A percentile compares a stretch with the other conserved stretches of the same genome.
Evolutionary conservation across 2,797 vertebrate genomes (phyloP).

Genomic region (Pelobates cultripes): DNA sequence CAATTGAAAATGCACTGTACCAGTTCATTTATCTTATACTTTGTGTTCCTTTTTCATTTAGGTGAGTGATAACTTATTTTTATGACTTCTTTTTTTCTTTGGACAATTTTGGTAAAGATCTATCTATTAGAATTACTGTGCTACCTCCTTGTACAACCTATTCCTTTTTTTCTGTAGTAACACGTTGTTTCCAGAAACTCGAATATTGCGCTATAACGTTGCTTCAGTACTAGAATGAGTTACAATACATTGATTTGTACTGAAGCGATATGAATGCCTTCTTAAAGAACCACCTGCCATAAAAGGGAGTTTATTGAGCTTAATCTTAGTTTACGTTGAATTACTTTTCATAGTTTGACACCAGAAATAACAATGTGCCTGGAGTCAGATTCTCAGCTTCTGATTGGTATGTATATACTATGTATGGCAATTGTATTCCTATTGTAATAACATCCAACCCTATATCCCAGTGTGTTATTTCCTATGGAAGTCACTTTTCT

Average conservation of each 20-base stretch:
- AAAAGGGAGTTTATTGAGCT: background rate
- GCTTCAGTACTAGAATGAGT: slow-evolving; percentile 25
- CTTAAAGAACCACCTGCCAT: slow-evolving; percentile 18
- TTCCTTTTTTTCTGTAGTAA: slow-evolving; percentile 2
- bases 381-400: slow-evolving; percentile 53
- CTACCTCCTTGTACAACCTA: slow-evolving; percentile 59
- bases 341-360: slow-evolving; percentile 35
- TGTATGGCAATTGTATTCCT: slow-evolving; percentile 54
- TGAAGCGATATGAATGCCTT: slow-evolving; percentile 35
- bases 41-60: slow-evolving; percentile 66
- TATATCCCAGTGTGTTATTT: slow-evolving; percentile 51
- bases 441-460: slow-evolving; percentile 39
- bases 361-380: slow-evolving; percentile 52
- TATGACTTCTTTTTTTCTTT: slow-evolving; percentile 59
- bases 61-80: slow-evolving; percentile 76
- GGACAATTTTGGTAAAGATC: background rate
- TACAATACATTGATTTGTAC: slow-evolving; percentile 20
- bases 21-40: slow-evolving; percentile 70
- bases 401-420: slow-evolving; percentile 56
- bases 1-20: slow-evolving; percentile 72
- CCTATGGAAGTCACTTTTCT: slow-evolving; percentile 57
- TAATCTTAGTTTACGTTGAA: slow-evolving; percentile 13
- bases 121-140: slow-evolving; percentile 82
- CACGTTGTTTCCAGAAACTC: slow-evolving; percentile 10
- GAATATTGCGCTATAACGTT: slow-evolving; percentile 4